Percentiles rank a stretch among this genome's conserved stretches.
Conservation (phyloP, 1,140 invertebrate species). For the Trigoniulus corallinus region DNA sequence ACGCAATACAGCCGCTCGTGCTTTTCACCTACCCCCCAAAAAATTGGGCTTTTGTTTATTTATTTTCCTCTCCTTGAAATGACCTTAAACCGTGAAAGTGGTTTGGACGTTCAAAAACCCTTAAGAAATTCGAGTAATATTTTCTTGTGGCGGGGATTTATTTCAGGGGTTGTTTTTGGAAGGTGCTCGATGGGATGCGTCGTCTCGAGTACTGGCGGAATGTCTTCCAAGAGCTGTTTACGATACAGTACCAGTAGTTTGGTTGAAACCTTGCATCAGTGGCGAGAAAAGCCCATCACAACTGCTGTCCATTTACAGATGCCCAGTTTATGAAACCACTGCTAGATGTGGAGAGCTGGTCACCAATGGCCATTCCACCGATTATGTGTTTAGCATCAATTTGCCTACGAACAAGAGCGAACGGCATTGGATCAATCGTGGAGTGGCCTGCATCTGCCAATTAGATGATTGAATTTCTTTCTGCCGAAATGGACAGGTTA, state of each 20-base stretch:
- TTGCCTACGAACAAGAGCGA: constrained; percentile 44
- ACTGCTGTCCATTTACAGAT: constrained; percentile 36
- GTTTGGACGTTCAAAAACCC: too few relatives aligned
- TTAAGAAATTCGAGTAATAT: too few relatives aligned
- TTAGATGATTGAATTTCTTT: constrained; percentile 35
- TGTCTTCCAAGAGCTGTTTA: constrained; percentile 31
- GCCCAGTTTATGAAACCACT: constrained; percentile 76
- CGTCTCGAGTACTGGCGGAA: constrained; percentile 27
- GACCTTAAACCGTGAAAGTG: too few relatives aligned
- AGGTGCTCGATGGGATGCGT: constrained; percentile 32
- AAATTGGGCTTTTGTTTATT: too few relatives aligned
- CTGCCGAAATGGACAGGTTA: too few relatives aligned
- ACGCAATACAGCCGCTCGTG: too few relatives aligned
- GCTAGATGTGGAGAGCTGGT: constrained; percentile 65
- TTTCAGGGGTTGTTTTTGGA: constrained; percentile 30
- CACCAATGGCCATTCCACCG: constrained; percentile 82
- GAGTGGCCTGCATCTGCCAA: constrained; percentile 67
- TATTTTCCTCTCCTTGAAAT: too few relatives aligned
- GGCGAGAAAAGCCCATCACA: background rate
- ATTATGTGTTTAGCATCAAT: constrained; percentile 67
- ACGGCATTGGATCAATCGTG: constrained; percentile 75
- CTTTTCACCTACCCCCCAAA: too few relatives aligned
- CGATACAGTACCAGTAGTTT: constrained; percentile 30
- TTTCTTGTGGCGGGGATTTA: too few relatives aligned
- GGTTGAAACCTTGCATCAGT: constrained; percentile 12